Base-by-base conservation (phyloP, 1,140 invertebrate species). In the Forficula auricularia region DNA sequence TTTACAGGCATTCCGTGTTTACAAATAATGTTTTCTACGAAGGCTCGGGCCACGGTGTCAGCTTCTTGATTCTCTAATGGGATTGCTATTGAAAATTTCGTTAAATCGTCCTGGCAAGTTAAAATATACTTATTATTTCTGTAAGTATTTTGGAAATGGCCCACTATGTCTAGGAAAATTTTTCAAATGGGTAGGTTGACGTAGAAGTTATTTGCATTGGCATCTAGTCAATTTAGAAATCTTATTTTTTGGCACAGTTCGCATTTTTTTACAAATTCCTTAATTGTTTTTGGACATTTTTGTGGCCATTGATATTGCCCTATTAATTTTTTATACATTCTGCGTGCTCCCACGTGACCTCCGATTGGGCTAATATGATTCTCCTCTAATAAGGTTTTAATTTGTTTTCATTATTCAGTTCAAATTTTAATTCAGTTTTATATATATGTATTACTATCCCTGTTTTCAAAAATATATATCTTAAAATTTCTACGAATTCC, bases 171-270 rank as follows among this genome's bases (percentile, higher is more conserved):
- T 18, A 47, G 10, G 16, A 1, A 20, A 19, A 36, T 19, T 19
- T 43, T n/a, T 37, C 20, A 10, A 18, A 47, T 7, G 36, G 15
- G 4, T 8, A 9, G 3, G 34, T 37, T 12, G 27, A 19, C 1
- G 38, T 43, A n/a, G 6, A 13, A 2, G 32, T 45, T 2, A 39
- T 43, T 48, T 40, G 1, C 19, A 48, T 7, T 1, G 36, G 43
- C 31, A 33, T 37, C 14, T 43, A 7, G 10, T 40, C 15, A 33
- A 37, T 32, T 18, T 4, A 2, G 14, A 30, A 10, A 38, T 19
- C 27, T 45, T 45, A 13, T 48, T 20, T 45, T 33, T 15, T 48
- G 42, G 31, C 43, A 48, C 2, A 32, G 10, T 16, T 22, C 20
- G 19, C 46, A 48, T n/a, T 41, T 46, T 35, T 22, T 10, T 16